phyloP scores from a whole-genome alignment of 2,113 vertebrate species.

The cattle (Bos taurus) region DNA sequence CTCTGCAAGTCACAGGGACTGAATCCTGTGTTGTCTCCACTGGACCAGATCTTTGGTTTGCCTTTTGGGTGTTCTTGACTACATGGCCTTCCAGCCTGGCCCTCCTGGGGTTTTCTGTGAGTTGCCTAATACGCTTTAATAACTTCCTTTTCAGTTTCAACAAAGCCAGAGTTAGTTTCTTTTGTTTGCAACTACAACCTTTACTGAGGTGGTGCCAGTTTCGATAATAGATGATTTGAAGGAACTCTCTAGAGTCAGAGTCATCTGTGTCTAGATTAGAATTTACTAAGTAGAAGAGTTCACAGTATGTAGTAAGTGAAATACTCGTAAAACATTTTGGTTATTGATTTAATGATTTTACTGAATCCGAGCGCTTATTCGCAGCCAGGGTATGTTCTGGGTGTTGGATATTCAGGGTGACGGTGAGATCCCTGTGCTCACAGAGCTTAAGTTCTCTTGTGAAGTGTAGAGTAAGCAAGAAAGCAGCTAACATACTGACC shows the following conservation, averaged over 20 bases:
- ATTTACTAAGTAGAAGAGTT: slow-evolving; percentile 10
- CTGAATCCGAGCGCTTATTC: not conserved
- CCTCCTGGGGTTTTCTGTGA: not conserved
- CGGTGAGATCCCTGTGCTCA: not conserved
- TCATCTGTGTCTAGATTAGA: slow-evolving; percentile 13
- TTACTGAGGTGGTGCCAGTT: slow-evolving; percentile 3
- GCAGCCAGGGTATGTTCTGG: not conserved
- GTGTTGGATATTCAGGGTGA: not conserved
- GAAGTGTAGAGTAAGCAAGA: not conserved
- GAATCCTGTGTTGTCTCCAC: not conserved
- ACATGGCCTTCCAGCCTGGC: not conserved
- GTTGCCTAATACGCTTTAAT: not conserved
- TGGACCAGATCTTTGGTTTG: not conserved
- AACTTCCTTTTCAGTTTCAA: slow-evolving; percentile 26
- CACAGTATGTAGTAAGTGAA: not conserved
- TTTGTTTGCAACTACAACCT: slow-evolving; percentile 33
- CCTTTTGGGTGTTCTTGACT: not conserved
- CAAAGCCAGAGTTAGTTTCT: slow-evolving; percentile 14
- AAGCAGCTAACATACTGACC: not conserved
- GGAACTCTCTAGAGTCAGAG: not conserved
- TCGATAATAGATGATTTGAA: not conserved
- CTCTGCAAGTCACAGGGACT: not conserved
- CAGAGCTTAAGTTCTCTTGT: not conserved
- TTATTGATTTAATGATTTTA: not conserved
- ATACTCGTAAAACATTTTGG: not conserved